Conservation (phyloP, 2,888 invertebrate species). For the Rapana venosa region DNA sequence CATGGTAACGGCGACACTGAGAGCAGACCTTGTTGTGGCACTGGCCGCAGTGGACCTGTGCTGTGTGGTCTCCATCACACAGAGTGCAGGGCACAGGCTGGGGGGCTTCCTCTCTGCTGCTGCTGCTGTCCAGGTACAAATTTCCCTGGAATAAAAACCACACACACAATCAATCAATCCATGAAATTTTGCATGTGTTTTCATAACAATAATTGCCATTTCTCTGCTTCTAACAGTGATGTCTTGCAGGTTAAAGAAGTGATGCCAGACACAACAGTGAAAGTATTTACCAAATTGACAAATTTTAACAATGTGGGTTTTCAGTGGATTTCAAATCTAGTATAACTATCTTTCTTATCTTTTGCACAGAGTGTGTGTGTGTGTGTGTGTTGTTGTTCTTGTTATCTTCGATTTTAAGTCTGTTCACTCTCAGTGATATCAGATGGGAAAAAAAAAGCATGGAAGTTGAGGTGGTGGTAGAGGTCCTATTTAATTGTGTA, state of each 20-base stretch:
- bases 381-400: neutral
- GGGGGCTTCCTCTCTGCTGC: slow-evolving; percentile 2
- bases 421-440: no score
- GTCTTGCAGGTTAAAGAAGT: neutral
- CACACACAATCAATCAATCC: neutral
- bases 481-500: no score
- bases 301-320: neutral
- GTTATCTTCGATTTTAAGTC: neutral
- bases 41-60: neutral
- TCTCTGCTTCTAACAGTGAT: neutral
- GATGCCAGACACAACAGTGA: neutral
- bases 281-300: neutral
- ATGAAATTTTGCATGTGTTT: neutral
- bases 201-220: neutral
- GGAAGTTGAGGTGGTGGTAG: no score
- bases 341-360: no score
- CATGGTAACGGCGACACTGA: neutral
- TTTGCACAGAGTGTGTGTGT: neutral
- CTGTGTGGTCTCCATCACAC: neutral
- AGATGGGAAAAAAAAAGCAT: no score
- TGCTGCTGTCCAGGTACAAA: neutral
- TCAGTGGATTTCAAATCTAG: no score
- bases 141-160: neutral
- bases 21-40: slow-evolving; percentile 6
- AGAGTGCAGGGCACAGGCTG: neutral